phyloP scores from a whole-genome alignment of 2,888 invertebrate genomes.

The Orthonychiurus folsomi region DNA sequence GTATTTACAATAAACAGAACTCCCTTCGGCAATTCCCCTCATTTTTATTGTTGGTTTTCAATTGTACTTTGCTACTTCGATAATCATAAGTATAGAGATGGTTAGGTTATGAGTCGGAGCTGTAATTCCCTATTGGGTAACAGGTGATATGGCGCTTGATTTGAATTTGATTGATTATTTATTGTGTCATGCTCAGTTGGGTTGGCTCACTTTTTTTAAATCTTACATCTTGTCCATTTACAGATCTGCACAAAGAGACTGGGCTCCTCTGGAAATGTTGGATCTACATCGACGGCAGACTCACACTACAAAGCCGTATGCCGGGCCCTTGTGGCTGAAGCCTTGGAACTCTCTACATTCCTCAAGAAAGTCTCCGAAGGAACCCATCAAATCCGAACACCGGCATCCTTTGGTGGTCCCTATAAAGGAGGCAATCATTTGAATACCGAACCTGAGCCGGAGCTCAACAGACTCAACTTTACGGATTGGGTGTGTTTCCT shows the following conservation, averaged over 20 bases:
- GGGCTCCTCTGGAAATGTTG: constrained; percentile 23
- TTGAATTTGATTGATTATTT: constrained; percentile 3
- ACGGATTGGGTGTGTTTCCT: constrained; percentile 72
- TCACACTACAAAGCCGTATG: constrained; percentile 85
- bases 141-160: neutral
- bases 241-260: constrained; percentile 33
- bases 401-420: constrained; percentile 21
- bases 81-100: no score
- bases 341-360: constrained; percentile 80
- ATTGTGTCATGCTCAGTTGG: neutral
- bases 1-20: no score
- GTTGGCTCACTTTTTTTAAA: neutral
- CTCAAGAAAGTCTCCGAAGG: constrained; percentile 71
- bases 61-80: no score
- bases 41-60: no score
- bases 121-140: no score
- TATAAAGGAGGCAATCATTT: constrained; percentile 48
- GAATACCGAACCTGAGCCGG: constrained; percentile 53
- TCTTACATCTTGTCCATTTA: neutral
- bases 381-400: constrained; percentile 54
- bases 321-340: constrained; percentile 82
- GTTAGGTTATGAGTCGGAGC: no score
- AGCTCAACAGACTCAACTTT: constrained; percentile 72
- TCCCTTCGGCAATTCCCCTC: no score
- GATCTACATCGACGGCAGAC: constrained; percentile 44